Evolutionary conservation across 2,888 invertebrate genomes (phyloP).

Genomic region (Xylota sylvarum): DNA sequence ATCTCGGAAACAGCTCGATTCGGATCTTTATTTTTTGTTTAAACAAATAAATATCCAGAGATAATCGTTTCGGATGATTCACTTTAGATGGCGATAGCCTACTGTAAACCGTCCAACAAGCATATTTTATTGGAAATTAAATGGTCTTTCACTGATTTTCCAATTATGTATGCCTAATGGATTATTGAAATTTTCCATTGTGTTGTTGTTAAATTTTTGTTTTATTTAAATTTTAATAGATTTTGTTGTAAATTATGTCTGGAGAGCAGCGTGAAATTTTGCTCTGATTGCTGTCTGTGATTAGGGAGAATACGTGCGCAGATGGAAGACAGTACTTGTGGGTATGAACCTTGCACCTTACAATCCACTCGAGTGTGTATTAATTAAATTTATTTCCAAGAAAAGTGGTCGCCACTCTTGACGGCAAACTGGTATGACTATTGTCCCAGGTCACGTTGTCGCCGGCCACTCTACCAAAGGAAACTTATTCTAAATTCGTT

Average conservation of each 20-base stretch:
- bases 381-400: conserved; percentile 30
- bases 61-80: conserved; percentile 25
- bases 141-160: conserved; percentile 33
- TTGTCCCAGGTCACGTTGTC: conserved; percentile 43
- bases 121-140: conserved; percentile 52
- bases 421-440: neutral
- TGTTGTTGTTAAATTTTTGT: conserved; percentile 1
- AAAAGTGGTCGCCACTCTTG: neutral
- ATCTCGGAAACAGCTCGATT: conserved; percentile 12
- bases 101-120: conserved; percentile 22
- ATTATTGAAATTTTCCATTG: conserved; percentile 11
- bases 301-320: conserved; percentile 7
- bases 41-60: conserved; percentile 37
- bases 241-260: no score
- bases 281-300: neutral
- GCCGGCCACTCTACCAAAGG: conserved; percentile 8
- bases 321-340: neutral
- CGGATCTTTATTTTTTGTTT: conserved; percentile 52
- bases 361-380: conserved; percentile 27
- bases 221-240: neutral
- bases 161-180: conserved; percentile 20
- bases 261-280: neutral
- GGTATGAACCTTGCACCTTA: conserved; percentile 13
- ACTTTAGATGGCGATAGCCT: conserved; percentile 8
- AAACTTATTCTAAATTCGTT: conserved; percentile 25